phyloP scores from a whole-genome alignment of 2,113 vertebrate species.

The Percina caprodes region DNA sequence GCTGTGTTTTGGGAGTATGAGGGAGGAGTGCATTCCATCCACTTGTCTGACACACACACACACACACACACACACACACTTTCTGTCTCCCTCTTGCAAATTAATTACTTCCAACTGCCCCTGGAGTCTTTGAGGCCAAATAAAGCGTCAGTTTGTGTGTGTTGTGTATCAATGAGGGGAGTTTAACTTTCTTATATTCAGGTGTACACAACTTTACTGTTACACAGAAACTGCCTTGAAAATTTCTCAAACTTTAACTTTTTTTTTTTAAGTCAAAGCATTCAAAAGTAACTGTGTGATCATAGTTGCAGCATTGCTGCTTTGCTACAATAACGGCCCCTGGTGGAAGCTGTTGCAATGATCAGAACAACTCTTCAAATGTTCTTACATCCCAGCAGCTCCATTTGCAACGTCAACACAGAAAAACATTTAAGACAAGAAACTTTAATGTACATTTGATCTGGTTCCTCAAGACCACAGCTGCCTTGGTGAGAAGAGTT shows the following conservation, averaged over 20 bases:
- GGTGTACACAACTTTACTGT: background rate
- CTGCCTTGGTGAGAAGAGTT: background rate
- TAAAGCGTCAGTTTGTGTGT: constrained; percentile 9
- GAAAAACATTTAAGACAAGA: too few species aligned
- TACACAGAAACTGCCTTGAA: background rate
- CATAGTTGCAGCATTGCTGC: background rate
- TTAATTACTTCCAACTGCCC: constrained; percentile 55
- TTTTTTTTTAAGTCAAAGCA: background rate
- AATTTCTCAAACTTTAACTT: too few species aligned
- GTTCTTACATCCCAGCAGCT: too few species aligned
- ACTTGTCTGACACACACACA: constrained; percentile 8
- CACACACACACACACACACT: background rate
- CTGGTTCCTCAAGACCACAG: background rate
- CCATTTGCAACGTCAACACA: too few species aligned
- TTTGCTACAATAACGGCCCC: constrained; percentile 5
- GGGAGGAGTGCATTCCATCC: constrained; percentile 38
- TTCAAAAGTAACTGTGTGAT: background rate
- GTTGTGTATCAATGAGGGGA: constrained; percentile 6
- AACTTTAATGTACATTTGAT: too few species aligned
- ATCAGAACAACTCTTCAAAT: too few species aligned
- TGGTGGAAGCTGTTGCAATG: constrained; percentile 1
- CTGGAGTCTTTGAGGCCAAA: constrained; percentile 38
- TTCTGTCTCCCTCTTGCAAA: constrained; percentile 32
- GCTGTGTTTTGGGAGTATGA: background rate
- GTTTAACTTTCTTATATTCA: background rate